A percentile compares a stretch with the other conserved stretches of the same genome.
These are phyloP conservation scores for Panzeria rudis DNA, from an alignment of 2,888 invertebrate species.

Conservation along the genomic window DNA sequence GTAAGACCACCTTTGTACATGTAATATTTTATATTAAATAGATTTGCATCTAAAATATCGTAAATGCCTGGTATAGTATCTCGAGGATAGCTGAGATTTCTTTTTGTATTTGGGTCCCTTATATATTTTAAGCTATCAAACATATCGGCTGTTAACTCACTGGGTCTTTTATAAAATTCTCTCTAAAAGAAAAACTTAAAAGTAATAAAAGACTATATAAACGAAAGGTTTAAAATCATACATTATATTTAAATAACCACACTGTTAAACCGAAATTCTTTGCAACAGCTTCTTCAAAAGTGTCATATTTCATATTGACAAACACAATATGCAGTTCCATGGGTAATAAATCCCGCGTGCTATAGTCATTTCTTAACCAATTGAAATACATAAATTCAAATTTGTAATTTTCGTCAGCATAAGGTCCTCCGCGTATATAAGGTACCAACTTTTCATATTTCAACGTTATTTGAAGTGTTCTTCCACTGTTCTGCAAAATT, in stretches of 20 bases:
- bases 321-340: background rate
- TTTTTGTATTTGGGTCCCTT: background rate
- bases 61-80: background rate
- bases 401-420: background rate
- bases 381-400: background rate
- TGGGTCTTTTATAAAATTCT: background rate
- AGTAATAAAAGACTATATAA: too few relatives aligned
- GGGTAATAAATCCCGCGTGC: background rate
- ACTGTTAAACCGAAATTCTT: background rate
- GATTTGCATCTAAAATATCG: background rate
- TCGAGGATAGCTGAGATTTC: background rate
- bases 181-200: background rate
- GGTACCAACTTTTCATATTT: background rate
- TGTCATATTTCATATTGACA: background rate
- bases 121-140: background rate
- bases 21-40: background rate
- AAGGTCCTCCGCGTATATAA: background rate
- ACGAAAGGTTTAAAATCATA: background rate
- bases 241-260: background rate
- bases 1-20: background rate
- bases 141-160: background rate
- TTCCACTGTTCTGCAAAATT: background rate
- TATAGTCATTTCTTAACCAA: background rate
- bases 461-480: background rate
- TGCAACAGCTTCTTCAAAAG: background rate